Percentiles rank a stretch among this genome's conserved stretches.
Evolutionary conservation across 2,797 vertebrate genomes (phyloP).

Genomic region (Pyrocephalus nanus): DNA sequence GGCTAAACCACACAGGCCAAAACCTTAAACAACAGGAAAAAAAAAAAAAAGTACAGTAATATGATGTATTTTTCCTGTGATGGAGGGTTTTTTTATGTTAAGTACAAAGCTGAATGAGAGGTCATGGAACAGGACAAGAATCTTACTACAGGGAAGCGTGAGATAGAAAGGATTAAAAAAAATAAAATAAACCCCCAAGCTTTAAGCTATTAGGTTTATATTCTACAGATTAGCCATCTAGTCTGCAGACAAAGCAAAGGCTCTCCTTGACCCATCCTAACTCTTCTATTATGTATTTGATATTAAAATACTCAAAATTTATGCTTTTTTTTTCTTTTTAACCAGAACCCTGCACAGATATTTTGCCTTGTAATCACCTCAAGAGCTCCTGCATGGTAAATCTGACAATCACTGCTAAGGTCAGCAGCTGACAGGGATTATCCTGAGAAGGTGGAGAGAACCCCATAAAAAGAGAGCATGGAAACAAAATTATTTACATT

Average conservation of each 20-base stretch:
- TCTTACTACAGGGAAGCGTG: not conserved
- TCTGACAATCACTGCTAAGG: not conserved
- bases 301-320: not conserved
- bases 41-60: not conserved
- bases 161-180: not conserved
- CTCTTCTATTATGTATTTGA: not conserved
- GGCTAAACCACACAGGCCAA: not conserved
- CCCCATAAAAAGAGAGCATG: not conserved
- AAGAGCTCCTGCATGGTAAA: not conserved
- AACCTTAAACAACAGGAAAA: not conserved
- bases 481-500: not conserved
- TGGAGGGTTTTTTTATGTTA: not conserved
- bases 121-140: not conserved
- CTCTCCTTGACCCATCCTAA: not conserved
- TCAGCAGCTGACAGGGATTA: not conserved
- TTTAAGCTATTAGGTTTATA: not conserved
- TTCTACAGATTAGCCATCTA: not conserved
- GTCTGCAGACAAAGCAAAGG: not conserved
- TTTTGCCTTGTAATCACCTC: not conserved
- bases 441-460: not conserved
- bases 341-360: not conserved
- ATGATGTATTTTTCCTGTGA: not conserved
- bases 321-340: not conserved
- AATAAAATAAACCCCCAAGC: not conserved
- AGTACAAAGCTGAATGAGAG: not conserved